A percentile compares a stretch with the other conserved stretches of the same genome.
These are phyloP conservation scores for Lasioglossum lativentre DNA, from an alignment of 2,888 invertebrate species.

Conservation along the genomic window DNA sequence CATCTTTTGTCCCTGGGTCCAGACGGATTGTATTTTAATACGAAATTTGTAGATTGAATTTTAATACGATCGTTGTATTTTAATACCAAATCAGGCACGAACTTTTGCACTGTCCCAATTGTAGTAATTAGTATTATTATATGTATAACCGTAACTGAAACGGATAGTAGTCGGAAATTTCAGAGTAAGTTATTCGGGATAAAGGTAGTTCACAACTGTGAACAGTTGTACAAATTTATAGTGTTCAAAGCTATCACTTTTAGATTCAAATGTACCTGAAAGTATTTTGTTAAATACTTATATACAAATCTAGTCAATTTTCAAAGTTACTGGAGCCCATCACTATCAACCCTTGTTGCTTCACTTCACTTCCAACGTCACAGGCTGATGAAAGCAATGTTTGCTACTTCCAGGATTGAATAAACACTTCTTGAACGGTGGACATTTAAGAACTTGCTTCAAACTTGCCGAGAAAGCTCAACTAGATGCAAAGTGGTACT, in stretches of 20 bases:
- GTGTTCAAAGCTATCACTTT: too few relatives aligned
- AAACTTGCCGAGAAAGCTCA: neutral
- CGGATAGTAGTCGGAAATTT: neutral
- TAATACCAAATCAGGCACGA: too few relatives aligned
- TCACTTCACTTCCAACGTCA: neutral
- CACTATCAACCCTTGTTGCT: neutral
- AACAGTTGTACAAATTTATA: too few relatives aligned
- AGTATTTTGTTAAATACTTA: neutral
- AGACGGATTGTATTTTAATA: neutral
- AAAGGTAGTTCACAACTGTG: neutral
- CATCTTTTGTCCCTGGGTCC: neutral
- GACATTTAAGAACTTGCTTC: neutral
- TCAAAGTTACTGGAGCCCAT: neutral
- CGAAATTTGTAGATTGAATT: too few relatives aligned
- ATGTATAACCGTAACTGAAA: neutral
- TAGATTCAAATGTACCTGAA: too few relatives aligned
- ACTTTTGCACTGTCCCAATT: too few relatives aligned
- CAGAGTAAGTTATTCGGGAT: neutral
- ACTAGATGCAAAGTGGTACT: neutral
- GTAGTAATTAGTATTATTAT: neutral
- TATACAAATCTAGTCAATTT: neutral
- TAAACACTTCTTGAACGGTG: neutral
- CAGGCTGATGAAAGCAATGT: neutral
- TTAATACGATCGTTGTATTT: too few relatives aligned
- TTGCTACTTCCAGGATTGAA: neutral